Base-by-base conservation (phyloP, 2,888 invertebrate genomes). In the Hofmannophila pseudospretella region DNA sequence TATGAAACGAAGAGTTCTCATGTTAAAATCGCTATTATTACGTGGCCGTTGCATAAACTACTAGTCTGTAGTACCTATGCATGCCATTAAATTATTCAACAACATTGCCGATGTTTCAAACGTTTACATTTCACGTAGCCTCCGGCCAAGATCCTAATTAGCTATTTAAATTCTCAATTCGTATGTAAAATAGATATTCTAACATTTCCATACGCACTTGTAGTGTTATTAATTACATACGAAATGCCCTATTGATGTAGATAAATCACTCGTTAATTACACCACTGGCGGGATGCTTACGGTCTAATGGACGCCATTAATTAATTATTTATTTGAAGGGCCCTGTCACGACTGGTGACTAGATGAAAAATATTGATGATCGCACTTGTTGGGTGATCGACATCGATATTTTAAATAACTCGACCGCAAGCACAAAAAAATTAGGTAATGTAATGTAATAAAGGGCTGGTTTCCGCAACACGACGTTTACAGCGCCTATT, bases 201-300 rank as follows among this genome's bases (percentile, higher is more conserved):
- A 34, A 35, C 35, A 38, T 19, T 33, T 32, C 22, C 28, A 13
- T 30, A 26, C 10, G n/a, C n/a, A 32, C 30, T 33, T 32, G 28
- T 28, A 36, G 28, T 39, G 43, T 50, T 55, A 59, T 55, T 62
- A 58, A 50, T 57, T 51, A 56, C 50, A 36, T 49, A 46, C 45
- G 47, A 50, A 52, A 48, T 44, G 39, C 33, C 32, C 37, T 52
- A 51, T 50, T 65, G 62, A 63, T 50, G 58, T 54, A 54, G 57
- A 66, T 65, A 62, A 65, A 66, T 65, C 45, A 58, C 44, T 25
- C 30, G 44, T 44, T 64, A 65, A 65, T 65, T 66, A 51, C 54
- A 45, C 40, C 39, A 36, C 40, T 41, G 38, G 33, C 39, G 36
- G 41, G 39, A 39, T 39, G 36, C 26, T 13, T 31, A 16, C 22